A percentile compares a stretch with the other conserved stretches of the same genome.
These are phyloP conservation scores for Nannospalax galili DNA, from an alignment of 2,113 vertebrate genomes.

Conservation along the genomic window DNA sequence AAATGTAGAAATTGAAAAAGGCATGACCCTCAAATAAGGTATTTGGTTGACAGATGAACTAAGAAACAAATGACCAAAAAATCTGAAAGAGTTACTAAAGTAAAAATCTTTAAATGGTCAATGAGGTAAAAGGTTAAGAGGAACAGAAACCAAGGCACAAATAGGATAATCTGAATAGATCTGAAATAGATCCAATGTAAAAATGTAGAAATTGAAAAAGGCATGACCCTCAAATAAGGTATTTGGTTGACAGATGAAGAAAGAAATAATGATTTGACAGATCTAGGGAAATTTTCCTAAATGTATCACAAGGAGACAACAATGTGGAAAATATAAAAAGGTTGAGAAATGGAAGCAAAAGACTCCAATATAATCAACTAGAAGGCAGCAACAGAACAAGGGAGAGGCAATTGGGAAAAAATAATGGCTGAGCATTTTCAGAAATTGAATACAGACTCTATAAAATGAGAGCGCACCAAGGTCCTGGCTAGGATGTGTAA, in stretches of 20 bases:
- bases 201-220: constrained; percentile 12
- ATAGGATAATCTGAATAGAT: neutral
- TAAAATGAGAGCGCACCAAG: neutral
- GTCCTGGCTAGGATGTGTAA: neutral
- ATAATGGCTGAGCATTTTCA: neutral
- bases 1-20: constrained; percentile 12
- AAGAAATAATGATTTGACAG: constrained; percentile 19
- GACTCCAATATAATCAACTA: neutral
- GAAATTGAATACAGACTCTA: constrained; percentile 16
- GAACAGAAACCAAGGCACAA: neutral
- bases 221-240: neutral
- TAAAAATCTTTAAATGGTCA: neutral
- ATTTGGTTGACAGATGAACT: neutral
- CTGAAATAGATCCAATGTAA: neutral
- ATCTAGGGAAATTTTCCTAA: neutral
- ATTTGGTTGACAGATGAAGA: neutral
- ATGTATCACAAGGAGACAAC: neutral
- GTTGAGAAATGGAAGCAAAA: neutral
- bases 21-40: neutral
- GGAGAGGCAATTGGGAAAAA: neutral
- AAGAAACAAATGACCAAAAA: neutral
- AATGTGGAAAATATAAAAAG: neutral
- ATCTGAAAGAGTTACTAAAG: neutral
- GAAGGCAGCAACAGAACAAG: neutral
- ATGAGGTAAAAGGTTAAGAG: neutral